Percentiles rank a stretch among this genome's conserved stretches.
Evolutionary conservation across 2,797 vertebrate species (phyloP).

Genomic region (Acomys russatus): DNA sequence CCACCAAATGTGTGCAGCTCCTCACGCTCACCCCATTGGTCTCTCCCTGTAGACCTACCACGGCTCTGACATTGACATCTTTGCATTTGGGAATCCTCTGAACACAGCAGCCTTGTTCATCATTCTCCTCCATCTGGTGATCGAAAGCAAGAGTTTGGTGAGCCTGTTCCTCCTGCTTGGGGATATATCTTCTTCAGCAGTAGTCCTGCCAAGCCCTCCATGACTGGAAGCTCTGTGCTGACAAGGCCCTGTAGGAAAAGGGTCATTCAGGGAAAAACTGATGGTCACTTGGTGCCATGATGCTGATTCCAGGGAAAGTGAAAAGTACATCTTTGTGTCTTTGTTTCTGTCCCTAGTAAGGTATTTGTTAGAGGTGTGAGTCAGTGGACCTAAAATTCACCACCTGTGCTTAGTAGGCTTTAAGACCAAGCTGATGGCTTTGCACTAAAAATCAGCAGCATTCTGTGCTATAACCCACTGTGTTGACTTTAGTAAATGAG

Average conservation of each 20-base stretch:
- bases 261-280: neutral
- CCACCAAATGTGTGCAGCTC: fast-evolving
- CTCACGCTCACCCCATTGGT: neutral
- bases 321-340: neutral
- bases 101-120: constrained; percentile 94
- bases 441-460: neutral
- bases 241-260: neutral
- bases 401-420: neutral
- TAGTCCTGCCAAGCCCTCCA: neutral
- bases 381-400: neutral
- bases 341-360: neutral
- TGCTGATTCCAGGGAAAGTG: neutral
- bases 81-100: constrained; percentile 95
- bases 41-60: constrained; percentile 90
- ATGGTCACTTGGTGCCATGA: neutral
- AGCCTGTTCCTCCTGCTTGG: constrained; percentile 83
- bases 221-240: neutral
- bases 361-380: neutral
- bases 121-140: constrained; percentile 95
- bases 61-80: constrained; percentile 92
- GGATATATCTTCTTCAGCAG: neutral
- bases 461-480: neutral
- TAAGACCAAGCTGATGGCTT: neutral
- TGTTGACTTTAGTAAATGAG: neutral
- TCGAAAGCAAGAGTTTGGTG: constrained; percentile 97